A percentile compares a stretch with the other conserved stretches of the same genome.
phyloP scores from a whole-genome alignment of 2,113 vertebrate species.

The Pteropus alecto region DNA sequence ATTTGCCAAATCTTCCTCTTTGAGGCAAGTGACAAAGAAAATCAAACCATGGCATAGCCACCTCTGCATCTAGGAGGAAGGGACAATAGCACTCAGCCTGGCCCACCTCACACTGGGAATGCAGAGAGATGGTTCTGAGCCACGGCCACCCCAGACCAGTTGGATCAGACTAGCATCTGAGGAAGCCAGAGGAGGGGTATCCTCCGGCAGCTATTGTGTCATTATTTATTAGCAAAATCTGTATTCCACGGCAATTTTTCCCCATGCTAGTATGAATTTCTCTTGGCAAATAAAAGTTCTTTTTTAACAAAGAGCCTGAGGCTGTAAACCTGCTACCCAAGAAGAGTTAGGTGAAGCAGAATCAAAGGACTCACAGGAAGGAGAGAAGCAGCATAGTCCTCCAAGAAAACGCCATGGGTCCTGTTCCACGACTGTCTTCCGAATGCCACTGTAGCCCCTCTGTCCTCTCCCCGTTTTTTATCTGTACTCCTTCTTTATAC shows the following conservation, averaged over 20 bases:
- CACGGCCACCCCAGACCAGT: background rate
- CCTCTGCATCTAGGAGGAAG: background rate
- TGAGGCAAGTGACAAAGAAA: constrained; percentile 36
- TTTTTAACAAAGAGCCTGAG: constrained; percentile 14
- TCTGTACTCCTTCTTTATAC: background rate
- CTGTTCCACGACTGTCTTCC: background rate
- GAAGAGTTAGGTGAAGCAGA: background rate
- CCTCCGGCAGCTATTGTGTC: background rate
- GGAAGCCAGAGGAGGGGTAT: background rate
- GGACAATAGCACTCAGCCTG: background rate
- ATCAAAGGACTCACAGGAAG: background rate
- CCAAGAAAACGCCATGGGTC: background rate
- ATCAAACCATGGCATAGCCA: background rate
- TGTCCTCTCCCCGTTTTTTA: background rate
- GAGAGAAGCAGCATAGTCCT: background rate
- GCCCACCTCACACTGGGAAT: background rate
- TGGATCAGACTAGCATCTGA: background rate
- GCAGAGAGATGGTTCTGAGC: background rate
- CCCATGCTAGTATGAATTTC: background rate
- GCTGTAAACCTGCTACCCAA: background rate
- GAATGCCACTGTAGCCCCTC: background rate
- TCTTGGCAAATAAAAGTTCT: background rate
- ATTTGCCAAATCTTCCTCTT: constrained; percentile 48
- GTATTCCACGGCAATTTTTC: background rate
- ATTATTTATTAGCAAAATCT: background rate